phyloP scores from a whole-genome alignment of 2,797 vertebrate genomes.

The Brachyrhaphis roseni region DNA sequence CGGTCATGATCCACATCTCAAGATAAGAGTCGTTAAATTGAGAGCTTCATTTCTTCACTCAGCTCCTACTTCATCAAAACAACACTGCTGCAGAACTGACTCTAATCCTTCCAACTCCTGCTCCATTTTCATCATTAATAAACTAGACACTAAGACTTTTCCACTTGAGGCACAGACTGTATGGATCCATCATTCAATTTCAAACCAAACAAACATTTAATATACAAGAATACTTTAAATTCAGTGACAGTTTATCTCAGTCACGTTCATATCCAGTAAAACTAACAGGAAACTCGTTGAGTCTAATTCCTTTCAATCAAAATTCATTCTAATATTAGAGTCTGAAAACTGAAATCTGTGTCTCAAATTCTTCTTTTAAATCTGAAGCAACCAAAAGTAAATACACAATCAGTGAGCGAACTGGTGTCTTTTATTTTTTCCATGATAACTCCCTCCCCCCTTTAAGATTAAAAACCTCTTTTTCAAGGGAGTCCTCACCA shows the following conservation, averaged over 20 bases:
- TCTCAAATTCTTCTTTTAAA: not conserved
- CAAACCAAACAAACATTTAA: not conserved
- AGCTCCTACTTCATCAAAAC: not conserved
- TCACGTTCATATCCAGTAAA: not conserved
- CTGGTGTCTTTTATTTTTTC: not conserved
- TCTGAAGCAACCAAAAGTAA: not conserved
- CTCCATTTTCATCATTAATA: not conserved
- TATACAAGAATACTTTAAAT: not conserved
- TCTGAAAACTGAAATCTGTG: not conserved
- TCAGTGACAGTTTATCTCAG: not conserved
- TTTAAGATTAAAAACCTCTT: no score
- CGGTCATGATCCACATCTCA: no score
- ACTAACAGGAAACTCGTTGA: not conserved
- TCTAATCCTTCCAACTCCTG: not conserved
- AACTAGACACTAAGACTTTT: not conserved
- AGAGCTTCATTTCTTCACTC: not conserved
- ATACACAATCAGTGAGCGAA: not conserved
- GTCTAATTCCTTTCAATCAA: not conserved
- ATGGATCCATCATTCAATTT: not conserved
- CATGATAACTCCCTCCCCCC: no score
- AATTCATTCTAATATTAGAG: not conserved
- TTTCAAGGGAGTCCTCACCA: no score
- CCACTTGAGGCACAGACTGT: not conserved
- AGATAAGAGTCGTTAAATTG: not conserved
- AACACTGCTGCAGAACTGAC: not conserved